A percentile compares a stretch with the other conserved stretches of the same genome.
Evolutionary conservation across 2,888 invertebrate species (phyloP).

Genomic region (Chouioia cunea): DNA sequence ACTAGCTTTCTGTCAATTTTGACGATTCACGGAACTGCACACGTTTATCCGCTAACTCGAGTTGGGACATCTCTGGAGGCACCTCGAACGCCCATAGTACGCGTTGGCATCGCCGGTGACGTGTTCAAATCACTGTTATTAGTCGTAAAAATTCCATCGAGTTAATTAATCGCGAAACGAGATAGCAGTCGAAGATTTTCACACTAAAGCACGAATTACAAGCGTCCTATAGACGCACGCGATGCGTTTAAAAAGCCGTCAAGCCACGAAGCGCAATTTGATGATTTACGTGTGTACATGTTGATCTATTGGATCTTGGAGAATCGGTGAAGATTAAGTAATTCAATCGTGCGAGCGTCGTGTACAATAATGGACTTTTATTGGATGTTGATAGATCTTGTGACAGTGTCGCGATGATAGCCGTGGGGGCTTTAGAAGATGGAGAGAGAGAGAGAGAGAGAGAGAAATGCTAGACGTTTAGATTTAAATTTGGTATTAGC

Average conservation of each 20-base stretch:
- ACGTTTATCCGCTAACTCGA: too few relatives aligned
- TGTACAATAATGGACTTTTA: constrained; percentile 43
- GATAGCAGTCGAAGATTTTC: neutral
- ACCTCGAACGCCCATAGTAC: too few relatives aligned
- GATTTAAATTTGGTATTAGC: constrained; percentile 26
- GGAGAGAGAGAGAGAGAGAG: constrained; percentile 15
- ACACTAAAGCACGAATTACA: neutral
- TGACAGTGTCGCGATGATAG: constrained; percentile 15
- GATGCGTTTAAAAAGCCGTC: neutral
- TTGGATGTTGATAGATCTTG: constrained; percentile 37
- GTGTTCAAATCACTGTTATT: too few relatives aligned
- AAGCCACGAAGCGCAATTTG: neutral
- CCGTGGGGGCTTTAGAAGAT: constrained; percentile 14
- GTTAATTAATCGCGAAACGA: too few relatives aligned
- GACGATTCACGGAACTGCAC: too few relatives aligned
- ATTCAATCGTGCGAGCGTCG: constrained; percentile 33
- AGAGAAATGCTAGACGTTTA: too few relatives aligned
- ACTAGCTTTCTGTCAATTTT: too few relatives aligned
- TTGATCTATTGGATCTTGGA: constrained; percentile 21
- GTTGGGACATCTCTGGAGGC: too few relatives aligned
- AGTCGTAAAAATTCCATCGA: too few relatives aligned
- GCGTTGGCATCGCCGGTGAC: too few relatives aligned
- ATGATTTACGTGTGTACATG: neutral
- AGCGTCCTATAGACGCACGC: constrained; percentile 1
- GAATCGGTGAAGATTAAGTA: constrained; percentile 42